Percentiles rank a stretch among this genome's conserved stretches.
Evolutionary conservation across 2,113 vertebrate species (phyloP).

Genomic region (Pardalotus punctatus): DNA sequence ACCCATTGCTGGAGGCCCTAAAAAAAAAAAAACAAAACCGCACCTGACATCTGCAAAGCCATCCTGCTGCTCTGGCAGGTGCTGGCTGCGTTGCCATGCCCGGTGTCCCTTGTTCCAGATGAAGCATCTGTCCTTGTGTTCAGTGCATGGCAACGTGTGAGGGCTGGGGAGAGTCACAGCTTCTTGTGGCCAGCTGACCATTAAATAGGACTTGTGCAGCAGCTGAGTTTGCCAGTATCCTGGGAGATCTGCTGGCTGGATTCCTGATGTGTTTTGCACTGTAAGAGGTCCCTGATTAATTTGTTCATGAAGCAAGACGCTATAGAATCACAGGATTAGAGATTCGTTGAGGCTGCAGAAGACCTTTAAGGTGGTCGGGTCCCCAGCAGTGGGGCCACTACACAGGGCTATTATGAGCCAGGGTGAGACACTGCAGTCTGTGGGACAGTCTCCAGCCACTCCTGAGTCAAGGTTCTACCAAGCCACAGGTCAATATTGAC

Average conservation of each 20-base stretch:
- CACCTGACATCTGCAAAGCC: background rate
- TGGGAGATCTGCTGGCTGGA: background rate
- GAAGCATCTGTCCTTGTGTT: background rate
- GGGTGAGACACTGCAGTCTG: background rate
- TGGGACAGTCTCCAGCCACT: background rate
- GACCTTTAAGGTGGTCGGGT: background rate
- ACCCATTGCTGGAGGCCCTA: background rate
- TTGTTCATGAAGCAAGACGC: background rate
- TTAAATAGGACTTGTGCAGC: rapidly evolving
- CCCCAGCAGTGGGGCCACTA: rapidly evolving
- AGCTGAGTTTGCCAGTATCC: background rate
- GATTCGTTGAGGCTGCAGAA: background rate
- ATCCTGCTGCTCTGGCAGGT: background rate
- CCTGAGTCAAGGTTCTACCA: background rate
- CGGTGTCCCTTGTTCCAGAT: background rate
- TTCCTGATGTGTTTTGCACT: background rate
- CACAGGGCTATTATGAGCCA: background rate
- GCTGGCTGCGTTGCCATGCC: rapidly evolving
- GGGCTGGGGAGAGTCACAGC: background rate
- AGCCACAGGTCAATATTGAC: background rate
- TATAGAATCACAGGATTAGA: background rate
- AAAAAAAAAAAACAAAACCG: background rate
- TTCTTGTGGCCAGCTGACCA: too few relatives aligned
- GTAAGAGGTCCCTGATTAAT: background rate
- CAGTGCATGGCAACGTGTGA: rapidly evolving